phyloP scores from a whole-genome alignment of 1,140 invertebrate genomes.

The Myzus persicae region DNA sequence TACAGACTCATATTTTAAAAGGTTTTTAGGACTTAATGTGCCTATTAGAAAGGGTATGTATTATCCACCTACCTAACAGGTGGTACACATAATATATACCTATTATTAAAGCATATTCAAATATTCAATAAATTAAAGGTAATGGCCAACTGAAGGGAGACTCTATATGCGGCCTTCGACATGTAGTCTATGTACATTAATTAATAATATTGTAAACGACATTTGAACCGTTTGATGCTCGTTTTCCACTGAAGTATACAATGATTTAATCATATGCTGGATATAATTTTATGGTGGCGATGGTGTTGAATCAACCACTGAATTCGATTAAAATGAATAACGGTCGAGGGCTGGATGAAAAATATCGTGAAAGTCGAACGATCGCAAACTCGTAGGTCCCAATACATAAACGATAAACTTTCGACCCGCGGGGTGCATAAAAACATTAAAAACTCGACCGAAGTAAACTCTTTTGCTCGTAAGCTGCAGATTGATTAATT shows the following conservation, averaged over 20 bases:
- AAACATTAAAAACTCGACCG: background rate
- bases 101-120: no score
- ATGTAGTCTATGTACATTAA: background rate
- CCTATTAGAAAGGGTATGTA: background rate
- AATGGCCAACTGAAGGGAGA: no score
- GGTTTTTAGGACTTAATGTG: no score
- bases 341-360: background rate
- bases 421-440: background rate
- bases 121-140: background rate
- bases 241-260: background rate
- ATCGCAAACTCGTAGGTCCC: background rate
- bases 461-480: background rate
- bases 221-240: background rate
- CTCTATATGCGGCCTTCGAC: background rate
- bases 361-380: background rate
- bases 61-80: no score
- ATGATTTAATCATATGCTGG: background rate
- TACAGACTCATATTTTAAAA: no score
- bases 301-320: background rate
- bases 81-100: no score
- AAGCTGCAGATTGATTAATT: background rate
- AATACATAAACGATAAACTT: background rate
- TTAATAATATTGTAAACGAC: background rate
- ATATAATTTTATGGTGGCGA: background rate
- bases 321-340: background rate